phyloP scores from a whole-genome alignment of 2,113 vertebrate genomes.

The Aix galericulata region DNA sequence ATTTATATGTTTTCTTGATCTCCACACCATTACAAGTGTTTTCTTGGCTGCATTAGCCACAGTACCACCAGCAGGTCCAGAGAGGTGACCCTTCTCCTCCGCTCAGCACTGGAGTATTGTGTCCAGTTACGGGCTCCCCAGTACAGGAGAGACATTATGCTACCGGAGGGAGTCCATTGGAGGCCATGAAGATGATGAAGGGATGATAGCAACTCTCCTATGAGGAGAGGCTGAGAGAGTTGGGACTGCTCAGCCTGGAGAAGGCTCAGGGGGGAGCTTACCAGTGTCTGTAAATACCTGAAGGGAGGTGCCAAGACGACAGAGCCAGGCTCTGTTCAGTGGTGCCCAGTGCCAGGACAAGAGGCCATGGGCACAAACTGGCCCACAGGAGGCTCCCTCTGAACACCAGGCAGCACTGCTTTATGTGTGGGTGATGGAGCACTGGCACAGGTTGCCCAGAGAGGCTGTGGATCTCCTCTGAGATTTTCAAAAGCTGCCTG shows the following conservation, averaged over 20 bases:
- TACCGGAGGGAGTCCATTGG: background rate
- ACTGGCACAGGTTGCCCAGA: background rate
- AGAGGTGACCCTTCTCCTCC: background rate
- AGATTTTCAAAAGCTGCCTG: background rate
- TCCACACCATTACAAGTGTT: fast-evolving
- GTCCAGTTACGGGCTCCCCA: background rate
- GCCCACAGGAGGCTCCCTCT: no score
- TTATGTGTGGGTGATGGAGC: background rate
- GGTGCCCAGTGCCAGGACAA: background rate
- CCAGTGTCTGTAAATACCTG: background rate
- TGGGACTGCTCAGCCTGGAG: background rate
- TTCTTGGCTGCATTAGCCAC: background rate
- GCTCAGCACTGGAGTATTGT: background rate
- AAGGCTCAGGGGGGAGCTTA: background rate
- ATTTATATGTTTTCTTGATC: background rate
- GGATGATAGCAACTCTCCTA: background rate
- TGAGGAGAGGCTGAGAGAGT: background rate
- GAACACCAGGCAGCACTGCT: no score
- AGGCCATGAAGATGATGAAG: background rate
- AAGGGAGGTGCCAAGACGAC: background rate
- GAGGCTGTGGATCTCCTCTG: background rate
- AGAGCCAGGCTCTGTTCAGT: background rate
- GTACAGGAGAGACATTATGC: background rate
- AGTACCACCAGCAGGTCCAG: background rate
- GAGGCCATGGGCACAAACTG: no score